phyloP scores from a whole-genome alignment of 1,140 invertebrate genomes.

The Cotesia typhae region DNA sequence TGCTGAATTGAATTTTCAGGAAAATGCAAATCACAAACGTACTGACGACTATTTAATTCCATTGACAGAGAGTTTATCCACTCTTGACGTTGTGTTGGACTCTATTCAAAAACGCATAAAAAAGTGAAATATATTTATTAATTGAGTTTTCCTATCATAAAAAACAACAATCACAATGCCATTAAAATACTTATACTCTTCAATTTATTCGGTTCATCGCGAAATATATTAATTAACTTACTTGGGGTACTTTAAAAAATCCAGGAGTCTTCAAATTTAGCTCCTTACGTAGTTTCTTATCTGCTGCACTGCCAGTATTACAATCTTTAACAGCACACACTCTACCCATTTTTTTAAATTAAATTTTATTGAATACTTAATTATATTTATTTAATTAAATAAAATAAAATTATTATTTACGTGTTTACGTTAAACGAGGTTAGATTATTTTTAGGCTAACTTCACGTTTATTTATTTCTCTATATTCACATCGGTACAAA shows the following conservation, averaged over 20 bases:
- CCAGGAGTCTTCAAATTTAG: not conserved
- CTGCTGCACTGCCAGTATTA: not conserved
- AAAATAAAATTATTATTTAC: no score
- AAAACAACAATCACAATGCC: not conserved
- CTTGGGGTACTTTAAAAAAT: conserved; percentile 7
- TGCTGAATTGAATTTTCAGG: not conserved
- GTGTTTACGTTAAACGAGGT: no score
- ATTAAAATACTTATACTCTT: not conserved
- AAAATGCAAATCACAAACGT: conserved; percentile 4
- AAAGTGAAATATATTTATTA: not conserved
- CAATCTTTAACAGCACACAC: not conserved
- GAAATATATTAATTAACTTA: conserved; percentile 3
- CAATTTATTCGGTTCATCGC: not conserved
- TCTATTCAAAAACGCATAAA: not conserved
- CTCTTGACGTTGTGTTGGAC: not conserved
- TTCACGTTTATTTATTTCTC: no score
- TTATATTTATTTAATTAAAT: no score
- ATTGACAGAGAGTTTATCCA: not conserved
- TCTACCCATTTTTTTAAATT: not conserved
- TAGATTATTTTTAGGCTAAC: no score
- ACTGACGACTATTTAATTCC: conserved; percentile 1
- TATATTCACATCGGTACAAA: no score
- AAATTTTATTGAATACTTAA: no score
- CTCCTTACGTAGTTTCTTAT: not conserved
- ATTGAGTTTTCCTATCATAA: not conserved